Conservation (phyloP, 2,888 invertebrate genomes). For the Ecdyonurus torrentis region DNA sequence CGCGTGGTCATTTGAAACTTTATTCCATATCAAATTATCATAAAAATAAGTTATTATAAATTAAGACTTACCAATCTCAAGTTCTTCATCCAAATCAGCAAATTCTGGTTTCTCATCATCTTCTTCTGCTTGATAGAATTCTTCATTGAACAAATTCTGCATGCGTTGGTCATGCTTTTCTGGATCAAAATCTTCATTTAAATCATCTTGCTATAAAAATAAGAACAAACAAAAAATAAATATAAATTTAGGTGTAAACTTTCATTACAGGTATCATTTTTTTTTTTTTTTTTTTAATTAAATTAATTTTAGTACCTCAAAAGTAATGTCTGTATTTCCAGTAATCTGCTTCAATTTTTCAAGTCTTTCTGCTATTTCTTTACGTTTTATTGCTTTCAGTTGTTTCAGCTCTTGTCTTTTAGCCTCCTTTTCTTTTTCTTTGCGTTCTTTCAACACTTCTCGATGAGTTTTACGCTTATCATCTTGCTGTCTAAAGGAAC, state of each 20-base stretch:
- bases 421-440: constrained; percentile 56
- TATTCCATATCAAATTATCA: not conserved
- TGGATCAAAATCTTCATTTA: constrained; percentile 86
- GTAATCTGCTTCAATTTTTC: constrained; percentile 72
- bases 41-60: too few species aligned
- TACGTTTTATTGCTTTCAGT: constrained; percentile 67
- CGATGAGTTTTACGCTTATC: constrained; percentile 63
- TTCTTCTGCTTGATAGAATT: constrained; percentile 62
- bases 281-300: too few species aligned
- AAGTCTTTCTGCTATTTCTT: constrained; percentile 82
- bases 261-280: too few species aligned
- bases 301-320: too few species aligned
- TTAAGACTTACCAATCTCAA: constrained; percentile 41
- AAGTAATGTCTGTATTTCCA: constrained; percentile 55
- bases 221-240: too few species aligned
- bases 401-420: constrained; percentile 78
- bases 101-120: constrained; percentile 68
- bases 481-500: constrained; percentile 64
- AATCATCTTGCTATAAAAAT: constrained; percentile 48
- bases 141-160: constrained; percentile 69
- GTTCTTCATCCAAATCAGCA: constrained; percentile 58
- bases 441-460: constrained; percentile 52
- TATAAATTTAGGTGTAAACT: too few species aligned
- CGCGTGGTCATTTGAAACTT: not conserved
- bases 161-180: constrained; percentile 72